A percentile compares a stretch with the other conserved stretches of the same genome.
phyloP scores from a whole-genome alignment of 2,113 vertebrate genomes.

The Pteropus alecto region DNA sequence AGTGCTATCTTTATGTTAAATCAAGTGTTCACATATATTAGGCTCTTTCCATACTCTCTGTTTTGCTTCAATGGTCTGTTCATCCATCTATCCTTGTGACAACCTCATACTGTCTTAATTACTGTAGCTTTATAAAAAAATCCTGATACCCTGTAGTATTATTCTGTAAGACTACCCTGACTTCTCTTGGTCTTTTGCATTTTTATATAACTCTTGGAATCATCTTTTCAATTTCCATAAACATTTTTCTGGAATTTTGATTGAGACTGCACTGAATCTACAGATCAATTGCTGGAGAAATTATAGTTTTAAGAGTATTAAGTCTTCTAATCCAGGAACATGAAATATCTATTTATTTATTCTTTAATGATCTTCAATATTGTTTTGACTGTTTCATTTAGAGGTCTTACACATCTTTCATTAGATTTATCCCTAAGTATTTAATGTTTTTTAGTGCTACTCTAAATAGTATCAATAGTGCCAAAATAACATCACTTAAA shows the following conservation, averaged over 20 bases:
- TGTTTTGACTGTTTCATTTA: neutral
- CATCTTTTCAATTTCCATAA: neutral
- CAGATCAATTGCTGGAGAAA: neutral
- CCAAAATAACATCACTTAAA: neutral
- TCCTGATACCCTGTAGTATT: neutral
- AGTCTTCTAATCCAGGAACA: neutral
- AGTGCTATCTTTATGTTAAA: neutral
- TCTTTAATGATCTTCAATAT: neutral
- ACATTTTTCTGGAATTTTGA: neutral
- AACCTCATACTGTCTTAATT: neutral
- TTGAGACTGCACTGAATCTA: neutral
- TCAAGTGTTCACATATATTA: neutral
- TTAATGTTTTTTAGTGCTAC: neutral
- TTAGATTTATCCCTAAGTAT: neutral
- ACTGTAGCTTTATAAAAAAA: neutral
- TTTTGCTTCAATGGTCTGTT: neutral
- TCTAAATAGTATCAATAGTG: neutral
- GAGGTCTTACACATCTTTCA: neutral
- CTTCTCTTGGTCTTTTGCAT: neutral
- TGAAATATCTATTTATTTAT: slow-evolving; percentile 22
- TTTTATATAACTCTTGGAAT: neutral
- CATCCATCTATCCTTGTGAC: neutral
- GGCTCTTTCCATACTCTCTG: neutral
- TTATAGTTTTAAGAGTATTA: neutral
- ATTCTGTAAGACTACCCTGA: neutral